Percentiles rank a stretch among this genome's conserved stretches.
Evolutionary conservation across 2,888 invertebrate species (phyloP).

Genomic region (Monoplex corrugatus): DNA sequence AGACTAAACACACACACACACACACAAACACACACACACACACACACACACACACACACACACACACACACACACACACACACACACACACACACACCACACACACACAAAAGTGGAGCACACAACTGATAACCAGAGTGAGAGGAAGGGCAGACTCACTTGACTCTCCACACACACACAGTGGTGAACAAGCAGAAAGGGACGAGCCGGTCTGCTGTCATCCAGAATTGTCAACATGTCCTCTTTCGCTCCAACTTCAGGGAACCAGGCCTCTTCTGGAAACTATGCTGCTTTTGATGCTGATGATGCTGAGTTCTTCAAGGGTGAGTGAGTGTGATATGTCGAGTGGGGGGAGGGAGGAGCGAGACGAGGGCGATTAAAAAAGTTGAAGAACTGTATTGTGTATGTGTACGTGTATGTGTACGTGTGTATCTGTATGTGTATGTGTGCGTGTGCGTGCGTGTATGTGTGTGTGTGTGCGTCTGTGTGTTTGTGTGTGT

Average conservation of each 20-base stretch:
- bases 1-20: too few relatives aligned
- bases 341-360: too few relatives aligned
- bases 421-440: neutral
- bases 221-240: conserved; percentile 63
- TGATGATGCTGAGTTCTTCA: conserved; percentile 68
- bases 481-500: neutral
- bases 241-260: conserved; percentile 73
- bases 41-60: neutral
- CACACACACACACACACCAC: neutral
- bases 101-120: neutral
- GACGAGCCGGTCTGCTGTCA: neutral
- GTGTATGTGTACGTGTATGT: neutral
- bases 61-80: neutral
- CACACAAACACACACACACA: neutral
- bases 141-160: neutral
- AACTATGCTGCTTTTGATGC: conserved; percentile 64
- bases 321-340: conserved; percentile 66
- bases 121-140: neutral
- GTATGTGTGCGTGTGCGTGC: neutral
- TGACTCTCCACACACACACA: neutral
- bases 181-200: neutral
- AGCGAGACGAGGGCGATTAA: neutral
- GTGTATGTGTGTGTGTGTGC: neutral
- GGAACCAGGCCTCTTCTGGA: conserved; percentile 45
- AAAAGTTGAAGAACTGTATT: neutral